Evolutionary conservation across 1,140 invertebrate species (phyloP).

Genomic region (Grapholita molesta): DNA sequence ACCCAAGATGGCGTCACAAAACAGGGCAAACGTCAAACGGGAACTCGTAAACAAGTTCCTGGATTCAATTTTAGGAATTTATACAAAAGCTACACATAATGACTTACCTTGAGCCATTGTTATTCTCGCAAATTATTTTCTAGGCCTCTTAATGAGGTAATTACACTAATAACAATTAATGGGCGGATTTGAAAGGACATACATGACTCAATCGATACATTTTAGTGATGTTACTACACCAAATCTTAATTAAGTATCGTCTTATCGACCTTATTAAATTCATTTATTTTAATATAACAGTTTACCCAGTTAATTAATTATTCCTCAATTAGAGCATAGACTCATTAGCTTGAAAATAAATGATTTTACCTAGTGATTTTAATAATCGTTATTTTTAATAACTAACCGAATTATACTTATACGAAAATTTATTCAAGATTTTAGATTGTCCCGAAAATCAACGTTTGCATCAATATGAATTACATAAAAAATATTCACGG

Average conservation of each 20-base stretch:
- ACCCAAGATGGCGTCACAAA: slow-evolving; percentile 63
- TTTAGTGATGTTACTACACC: not conserved
- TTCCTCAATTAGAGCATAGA: no score
- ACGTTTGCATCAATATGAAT: no score
- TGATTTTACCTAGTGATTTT: no score
- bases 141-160: not conserved
- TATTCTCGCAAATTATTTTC: slow-evolving; percentile 20
- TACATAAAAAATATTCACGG: no score
- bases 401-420: no score
- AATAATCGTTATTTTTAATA: no score
- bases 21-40: slow-evolving; percentile 54
- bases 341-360: no score
- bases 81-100: slow-evolving; percentile 13
- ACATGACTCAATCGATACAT: slow-evolving; percentile 14
- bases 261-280: slow-evolving; percentile 22
- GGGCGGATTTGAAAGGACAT: slow-evolving; percentile 10
- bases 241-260: slow-evolving; percentile 5
- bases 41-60: slow-evolving; percentile 32
- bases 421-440: no score
- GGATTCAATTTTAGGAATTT: slow-evolving; percentile 20
- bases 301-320: no score
- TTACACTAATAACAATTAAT: not conserved
- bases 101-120: slow-evolving; percentile 66
- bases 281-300: no score
- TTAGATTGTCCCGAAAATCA: no score